Evolutionary conservation across 2,113 vertebrate species (phyloP).

Genomic region (Progne subis): DNA sequence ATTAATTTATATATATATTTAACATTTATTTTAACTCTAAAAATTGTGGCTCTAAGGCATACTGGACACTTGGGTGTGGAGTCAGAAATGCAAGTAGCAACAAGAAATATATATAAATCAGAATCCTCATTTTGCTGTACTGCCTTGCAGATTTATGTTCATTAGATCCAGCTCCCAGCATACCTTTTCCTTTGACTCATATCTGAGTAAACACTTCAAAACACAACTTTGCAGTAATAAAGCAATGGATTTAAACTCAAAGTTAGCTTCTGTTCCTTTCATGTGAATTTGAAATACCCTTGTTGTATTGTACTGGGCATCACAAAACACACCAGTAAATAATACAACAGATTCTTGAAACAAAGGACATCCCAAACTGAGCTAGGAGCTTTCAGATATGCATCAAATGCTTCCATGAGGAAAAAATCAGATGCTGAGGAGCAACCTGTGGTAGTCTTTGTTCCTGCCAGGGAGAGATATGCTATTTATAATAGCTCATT

Average conservation of each 20-base stretch:
- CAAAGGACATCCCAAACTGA: neutral
- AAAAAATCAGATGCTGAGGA: neutral
- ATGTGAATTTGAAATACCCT: neutral
- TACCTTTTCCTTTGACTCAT: constrained; percentile 1
- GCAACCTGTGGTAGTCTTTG: neutral
- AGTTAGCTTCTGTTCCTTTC: neutral
- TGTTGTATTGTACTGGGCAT: neutral
- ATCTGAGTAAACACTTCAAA: constrained; percentile 27
- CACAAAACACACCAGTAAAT: neutral
- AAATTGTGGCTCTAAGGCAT: neutral
- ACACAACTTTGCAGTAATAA: neutral
- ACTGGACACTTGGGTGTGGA: neutral
- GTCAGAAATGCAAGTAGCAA: neutral
- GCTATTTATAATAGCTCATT: neutral
- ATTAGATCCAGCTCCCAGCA: neutral
- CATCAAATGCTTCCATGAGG: neutral
- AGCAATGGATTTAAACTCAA: constrained; percentile 26
- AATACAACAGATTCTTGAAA: neutral
- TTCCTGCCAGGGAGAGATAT: neutral
- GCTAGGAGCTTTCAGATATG: neutral
- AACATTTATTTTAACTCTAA: neutral
- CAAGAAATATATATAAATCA: neutral
- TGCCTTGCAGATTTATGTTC: neutral
- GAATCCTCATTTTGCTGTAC: neutral
- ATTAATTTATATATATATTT: neutral